Evolutionary conservation across 2,113 vertebrate species (phyloP), one percentile per base, ranked within the genome.

Genomic region (Epinephelus fuscoguttatus): DNA sequence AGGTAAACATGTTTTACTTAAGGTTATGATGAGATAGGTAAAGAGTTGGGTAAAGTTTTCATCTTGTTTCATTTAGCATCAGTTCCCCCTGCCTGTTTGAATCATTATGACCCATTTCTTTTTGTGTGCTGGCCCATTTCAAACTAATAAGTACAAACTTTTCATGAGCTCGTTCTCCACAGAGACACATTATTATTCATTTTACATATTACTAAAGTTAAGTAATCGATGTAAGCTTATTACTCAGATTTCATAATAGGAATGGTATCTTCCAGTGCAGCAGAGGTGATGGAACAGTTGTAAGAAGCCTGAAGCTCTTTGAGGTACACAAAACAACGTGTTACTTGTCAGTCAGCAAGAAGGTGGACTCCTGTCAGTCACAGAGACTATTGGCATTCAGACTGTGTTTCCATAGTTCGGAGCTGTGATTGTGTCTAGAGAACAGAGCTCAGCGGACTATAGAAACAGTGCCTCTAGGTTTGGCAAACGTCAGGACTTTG

Each of bases 401-500:
- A 25, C 33, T 18, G n/a, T 57, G 60, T 77, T 78, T 80, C 73
- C 73, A 71, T 61, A 78, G 87, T 72, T 52, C 3, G 3, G 67
- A 71, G 77, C 80, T 66, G 78, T 69, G 82, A 84, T 91, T 90
- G 89, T 89, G 87, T 87, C 72, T 19, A 40, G 73, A 70, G 68
- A 91, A 72, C 80, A 76, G 84, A 66, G 78, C 84, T 84, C 59
- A 80, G 84, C 0, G 21, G 56, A 80, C 93, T 83, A 84, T 76
- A 90, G 92, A 91, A 88, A 85, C 70, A 59, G 80, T 67, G 86
- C 89, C 89, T 89, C 82, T 80, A 71, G 55, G 63, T 90, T 92
- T 94, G 92, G 94, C 91, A 61, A 79, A 91, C 18, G 80, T 85
- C 70, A 80, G 87, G 87, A 64, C 61, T 86, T 74, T 90, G 74